Evolutionary conservation across 1,140 invertebrate genomes (phyloP), one percentile per base, ranked within the genome.

Genomic region (Eufriesea mexicana): DNA sequence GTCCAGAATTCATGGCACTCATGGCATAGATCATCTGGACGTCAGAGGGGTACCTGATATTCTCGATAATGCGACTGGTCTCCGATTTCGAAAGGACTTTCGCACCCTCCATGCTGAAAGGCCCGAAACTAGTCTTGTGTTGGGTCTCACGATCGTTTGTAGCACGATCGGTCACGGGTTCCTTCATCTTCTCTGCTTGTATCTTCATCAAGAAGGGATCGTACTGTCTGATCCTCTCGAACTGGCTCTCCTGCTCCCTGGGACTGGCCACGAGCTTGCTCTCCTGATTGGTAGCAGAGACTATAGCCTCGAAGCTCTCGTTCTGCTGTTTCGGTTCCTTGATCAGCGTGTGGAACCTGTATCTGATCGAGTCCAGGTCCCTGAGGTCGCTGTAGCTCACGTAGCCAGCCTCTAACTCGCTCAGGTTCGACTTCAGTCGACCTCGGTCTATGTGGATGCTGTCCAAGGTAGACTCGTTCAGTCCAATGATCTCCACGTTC

Each of bases 321-420:
- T 83, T 79, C 20, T 81, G 55, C 5, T 35, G 61, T n/a, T 85
- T 87, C 7, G 89, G 84, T 9, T 93, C 90, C 12, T 92, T 93
- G 8, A 90, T 90, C 23, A 93, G 75, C 0, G 93, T 94, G 68
- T 94, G 94, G 68, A 94, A 94, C 28, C 92, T 87, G 71, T 94
- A 94, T 45, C 90, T 90, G 47, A 94, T 91, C 0, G 92, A 91
- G 71, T 94, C 93, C 20, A 93, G 67, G 49, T 91, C 91, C 28
- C 84, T 85, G 1, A 92, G 81, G 76, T 94, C 91, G 49, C 90
- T 92, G 74, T 94, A 94, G 55, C 91, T 94, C 9, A 94, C 91
- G 76, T 92, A 94, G 6, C 93, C 94, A 61, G 93, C 91, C 45
- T 93, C 93, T 9, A 90, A 47, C 45, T 94, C 93, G 72, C 91